phyloP scores from a whole-genome alignment of 2,888 invertebrate genomes.

The Drosophila parthenogenetica region DNA sequence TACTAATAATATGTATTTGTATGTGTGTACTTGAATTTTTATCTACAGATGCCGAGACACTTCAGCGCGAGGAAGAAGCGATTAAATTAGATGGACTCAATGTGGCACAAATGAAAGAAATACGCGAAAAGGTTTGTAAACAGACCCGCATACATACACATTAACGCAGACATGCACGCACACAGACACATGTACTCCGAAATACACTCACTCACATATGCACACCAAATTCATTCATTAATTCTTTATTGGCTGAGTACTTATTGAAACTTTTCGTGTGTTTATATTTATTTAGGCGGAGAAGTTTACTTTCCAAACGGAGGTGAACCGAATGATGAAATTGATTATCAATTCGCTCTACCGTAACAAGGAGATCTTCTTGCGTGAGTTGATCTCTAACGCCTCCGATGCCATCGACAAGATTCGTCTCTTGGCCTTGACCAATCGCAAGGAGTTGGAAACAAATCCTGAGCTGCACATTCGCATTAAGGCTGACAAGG shows the following conservation, averaged over 20 bases:
- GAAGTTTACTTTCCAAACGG: slow-evolving; percentile 97
- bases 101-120: slow-evolving; percentile 96
- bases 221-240: slow-evolving; percentile 24
- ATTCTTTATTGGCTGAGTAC: background rate
- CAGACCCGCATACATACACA: background rate
- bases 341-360: slow-evolving; percentile 99
- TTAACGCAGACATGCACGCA: background rate
- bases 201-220: background rate
- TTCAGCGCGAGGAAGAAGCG: slow-evolving; percentile 97
- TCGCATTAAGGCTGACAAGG: slow-evolving; percentile 96
- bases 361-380: slow-evolving; percentile 99
- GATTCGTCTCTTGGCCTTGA: slow-evolving; percentile 96
- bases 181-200: background rate
- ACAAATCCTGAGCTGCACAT: slow-evolving; percentile 93
- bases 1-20: slow-evolving; percentile 5
- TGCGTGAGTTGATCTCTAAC: slow-evolving; percentile 99
- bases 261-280: background rate
- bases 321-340: slow-evolving; percentile 99
- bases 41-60: slow-evolving; percentile 93
- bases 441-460: slow-evolving; percentile 92
- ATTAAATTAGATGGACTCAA: slow-evolving; percentile 97
- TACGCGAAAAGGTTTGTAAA: slow-evolving; percentile 89
- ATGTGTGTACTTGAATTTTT: slow-evolving; percentile 3
- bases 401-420: slow-evolving; percentile 99
- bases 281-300: slow-evolving; percentile 86